A percentile compares a stretch with the other conserved stretches of the same genome.
Conservation (phyloP, 2,113 vertebrate genomes). For the Rafetus swinhoei region DNA sequence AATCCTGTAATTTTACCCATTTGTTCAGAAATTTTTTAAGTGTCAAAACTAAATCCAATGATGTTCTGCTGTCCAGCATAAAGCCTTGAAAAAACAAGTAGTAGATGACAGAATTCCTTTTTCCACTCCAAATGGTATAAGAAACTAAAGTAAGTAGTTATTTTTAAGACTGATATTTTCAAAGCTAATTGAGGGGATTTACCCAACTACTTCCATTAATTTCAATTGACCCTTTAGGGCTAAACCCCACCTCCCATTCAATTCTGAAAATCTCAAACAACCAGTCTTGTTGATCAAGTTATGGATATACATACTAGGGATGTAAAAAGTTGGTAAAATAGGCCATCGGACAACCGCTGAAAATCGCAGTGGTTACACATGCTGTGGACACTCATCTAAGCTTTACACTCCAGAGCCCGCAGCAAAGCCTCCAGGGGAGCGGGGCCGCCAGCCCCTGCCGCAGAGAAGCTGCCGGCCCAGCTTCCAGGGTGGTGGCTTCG, state of each 20-base stretch:
- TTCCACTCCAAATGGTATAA: not conserved
- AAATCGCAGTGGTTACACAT: no score
- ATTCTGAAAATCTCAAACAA: not conserved
- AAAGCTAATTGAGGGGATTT: not conserved
- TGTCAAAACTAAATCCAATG: not conserved
- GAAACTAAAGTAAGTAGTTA: not conserved
- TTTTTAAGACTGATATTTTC: not conserved
- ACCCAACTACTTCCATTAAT: not conserved
- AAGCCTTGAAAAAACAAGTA: not conserved
- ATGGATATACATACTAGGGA: not conserved
- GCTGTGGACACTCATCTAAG: no score
- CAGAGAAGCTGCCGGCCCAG: no score
- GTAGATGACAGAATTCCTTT: not conserved
- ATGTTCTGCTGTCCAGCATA: not conserved
- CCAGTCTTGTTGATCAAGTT: not conserved
- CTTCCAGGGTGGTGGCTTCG: no score
- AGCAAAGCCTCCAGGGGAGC: no score
- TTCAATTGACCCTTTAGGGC: not conserved
- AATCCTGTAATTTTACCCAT: not conserved
- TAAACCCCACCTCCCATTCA: not conserved
- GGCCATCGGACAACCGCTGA: no score
- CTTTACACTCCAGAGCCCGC: no score
- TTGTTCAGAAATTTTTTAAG: not conserved
- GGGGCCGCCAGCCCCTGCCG: no score
- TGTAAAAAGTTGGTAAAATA: no score